Conservation (phyloP, 2,888 invertebrate genomes). For the Cabera pusaria region DNA sequence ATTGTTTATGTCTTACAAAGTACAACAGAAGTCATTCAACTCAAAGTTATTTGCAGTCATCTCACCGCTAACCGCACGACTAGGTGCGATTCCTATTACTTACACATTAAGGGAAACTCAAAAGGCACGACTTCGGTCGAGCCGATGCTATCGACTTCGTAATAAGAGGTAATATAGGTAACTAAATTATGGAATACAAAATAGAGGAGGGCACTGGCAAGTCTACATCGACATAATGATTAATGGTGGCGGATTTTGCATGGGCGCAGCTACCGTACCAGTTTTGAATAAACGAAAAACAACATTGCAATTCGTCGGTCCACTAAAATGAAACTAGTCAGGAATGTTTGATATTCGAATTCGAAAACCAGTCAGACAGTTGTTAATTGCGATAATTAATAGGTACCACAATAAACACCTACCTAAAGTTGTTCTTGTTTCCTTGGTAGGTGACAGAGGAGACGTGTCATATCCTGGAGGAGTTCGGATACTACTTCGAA, state of each 20-base stretch:
- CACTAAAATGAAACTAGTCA: neutral
- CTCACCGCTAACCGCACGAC: conserved; percentile 12
- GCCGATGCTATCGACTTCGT: conserved; percentile 13
- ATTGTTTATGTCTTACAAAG: no score
- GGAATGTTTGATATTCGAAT: conserved; percentile 6
- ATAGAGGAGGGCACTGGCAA: conserved; percentile 9
- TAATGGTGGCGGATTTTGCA: conserved; percentile 13
- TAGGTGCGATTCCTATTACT: conserved; percentile 10
- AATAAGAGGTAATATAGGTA: neutral
- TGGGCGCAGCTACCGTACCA: conserved; percentile 13
- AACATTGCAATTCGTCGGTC: conserved; percentile 9
- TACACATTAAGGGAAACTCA: conserved; percentile 7
- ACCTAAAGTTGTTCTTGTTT: conserved; percentile 11
- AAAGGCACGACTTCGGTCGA: conserved; percentile 8
- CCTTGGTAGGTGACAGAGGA: conserved; percentile 94
- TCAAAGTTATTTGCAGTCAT: neutral
- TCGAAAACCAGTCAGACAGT: no score
- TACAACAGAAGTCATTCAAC: conserved; percentile 11
- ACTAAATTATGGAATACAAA: conserved; percentile 4
- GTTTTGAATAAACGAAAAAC: conserved; percentile 13
- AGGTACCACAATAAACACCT: no score
- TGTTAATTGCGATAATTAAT: no score
- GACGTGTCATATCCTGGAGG: conserved; percentile 93
- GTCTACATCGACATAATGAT: conserved; percentile 10
- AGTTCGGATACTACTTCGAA: conserved; percentile 96